Conservation (phyloP, 2,888 invertebrate genomes). For the Apamea sordens region DNA sequence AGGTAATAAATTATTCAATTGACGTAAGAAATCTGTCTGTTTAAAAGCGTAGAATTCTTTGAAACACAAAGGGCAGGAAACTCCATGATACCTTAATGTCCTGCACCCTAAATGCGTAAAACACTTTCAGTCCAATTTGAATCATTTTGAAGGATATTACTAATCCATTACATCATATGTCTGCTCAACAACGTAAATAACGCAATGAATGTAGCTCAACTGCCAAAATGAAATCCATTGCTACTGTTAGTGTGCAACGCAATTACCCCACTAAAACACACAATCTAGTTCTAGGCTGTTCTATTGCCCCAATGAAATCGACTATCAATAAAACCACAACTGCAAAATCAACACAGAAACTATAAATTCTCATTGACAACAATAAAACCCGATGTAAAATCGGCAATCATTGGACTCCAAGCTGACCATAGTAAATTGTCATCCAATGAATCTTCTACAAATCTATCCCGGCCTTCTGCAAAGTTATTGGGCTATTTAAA, state of each 20-base stretch:
- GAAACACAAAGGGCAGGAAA: neutral
- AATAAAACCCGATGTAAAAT: conserved; percentile 22
- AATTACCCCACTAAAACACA: neutral
- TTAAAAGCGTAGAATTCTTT: neutral
- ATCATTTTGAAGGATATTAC: too few species aligned
- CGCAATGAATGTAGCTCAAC: too few species aligned
- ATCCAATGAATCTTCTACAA: conserved; percentile 49
- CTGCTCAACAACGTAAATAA: neutral
- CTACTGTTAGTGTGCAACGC: neutral
- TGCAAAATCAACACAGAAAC: neutral
- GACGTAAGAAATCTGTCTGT: neutral
- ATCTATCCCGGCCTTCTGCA: conserved; percentile 52
- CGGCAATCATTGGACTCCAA: neutral
- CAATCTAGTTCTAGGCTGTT: neutral
- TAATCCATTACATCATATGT: neutral
- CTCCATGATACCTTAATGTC: too few species aligned
- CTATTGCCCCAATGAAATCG: neutral
- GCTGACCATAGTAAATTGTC: conserved; percentile 26
- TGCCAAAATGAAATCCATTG: neutral
- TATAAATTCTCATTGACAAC: conserved; percentile 19
- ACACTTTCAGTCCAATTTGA: too few species aligned
- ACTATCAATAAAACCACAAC: neutral
- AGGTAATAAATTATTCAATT: neutral
- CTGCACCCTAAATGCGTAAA: too few species aligned
- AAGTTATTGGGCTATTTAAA: conserved; percentile 49